A percentile compares a stretch with the other conserved stretches of the same genome.
phyloP scores from a whole-genome alignment of 1,140 invertebrate species.

The Drosophila nigrodunni region DNA sequence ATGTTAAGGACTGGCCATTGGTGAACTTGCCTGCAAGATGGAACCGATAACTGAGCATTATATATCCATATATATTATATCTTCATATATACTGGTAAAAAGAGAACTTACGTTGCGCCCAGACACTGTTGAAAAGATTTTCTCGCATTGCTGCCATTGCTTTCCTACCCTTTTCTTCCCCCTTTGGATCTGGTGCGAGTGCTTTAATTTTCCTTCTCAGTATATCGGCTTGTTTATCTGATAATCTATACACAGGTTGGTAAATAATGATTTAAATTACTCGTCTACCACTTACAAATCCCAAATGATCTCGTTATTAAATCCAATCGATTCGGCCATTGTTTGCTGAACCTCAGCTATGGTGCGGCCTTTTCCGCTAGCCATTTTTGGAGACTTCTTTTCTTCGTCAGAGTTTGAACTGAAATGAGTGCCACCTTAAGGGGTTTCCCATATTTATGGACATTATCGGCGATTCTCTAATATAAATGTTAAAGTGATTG shows the following conservation, averaged over 20 bases:
- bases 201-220: constrained; percentile 39
- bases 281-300: constrained; percentile 69
- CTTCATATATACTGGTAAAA: neutral
- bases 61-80: neutral
- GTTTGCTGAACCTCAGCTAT: constrained; percentile 59
- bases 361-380: neutral
- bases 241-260: constrained; percentile 34
- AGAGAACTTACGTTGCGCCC: constrained; percentile 65
- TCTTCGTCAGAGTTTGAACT: too few species aligned
- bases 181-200: constrained; percentile 32
- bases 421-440: too few species aligned
- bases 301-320: constrained; percentile 62
- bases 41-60: neutral
- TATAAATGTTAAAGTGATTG: too few species aligned
- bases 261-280: neutral
- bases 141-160: constrained; percentile 32
- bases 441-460: too few species aligned
- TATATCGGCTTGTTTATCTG: constrained; percentile 30
- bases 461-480: too few species aligned
- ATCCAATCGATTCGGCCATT: constrained; percentile 58
- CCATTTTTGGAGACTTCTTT: too few species aligned
- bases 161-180: constrained; percentile 18
- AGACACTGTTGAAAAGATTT: constrained; percentile 63
- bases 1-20: constrained; percentile 64
- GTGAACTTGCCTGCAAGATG: constrained; percentile 68